These are phyloP conservation scores for Cervus canadensis DNA, from an alignment of 2,113 vertebrate species.

Conservation along the genomic window DNA sequence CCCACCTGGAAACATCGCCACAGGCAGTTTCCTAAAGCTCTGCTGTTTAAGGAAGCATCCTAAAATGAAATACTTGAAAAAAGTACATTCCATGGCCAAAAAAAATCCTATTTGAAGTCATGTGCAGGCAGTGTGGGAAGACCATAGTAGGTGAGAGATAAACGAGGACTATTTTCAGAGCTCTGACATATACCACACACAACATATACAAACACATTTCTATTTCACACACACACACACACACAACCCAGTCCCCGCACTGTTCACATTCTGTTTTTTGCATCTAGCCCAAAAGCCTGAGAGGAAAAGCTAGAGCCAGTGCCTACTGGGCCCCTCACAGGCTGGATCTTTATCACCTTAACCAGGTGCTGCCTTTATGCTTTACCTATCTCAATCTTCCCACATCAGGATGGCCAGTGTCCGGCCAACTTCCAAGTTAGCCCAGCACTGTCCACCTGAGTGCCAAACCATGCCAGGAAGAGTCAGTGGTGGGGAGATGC, in stretches of 20 bases:
- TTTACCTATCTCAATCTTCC: no score
- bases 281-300: not conserved
- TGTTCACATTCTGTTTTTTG: not conserved
- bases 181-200: not conserved
- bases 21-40: not conserved
- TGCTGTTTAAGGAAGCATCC: not conserved
- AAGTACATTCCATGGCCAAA: not conserved
- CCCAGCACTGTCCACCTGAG: accelerated
- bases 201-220: not conserved
- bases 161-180: not conserved
- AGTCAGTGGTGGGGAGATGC: no score
- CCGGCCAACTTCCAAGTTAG: not conserved
- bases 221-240: not conserved
- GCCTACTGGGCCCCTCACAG: not conserved
- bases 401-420: not conserved
- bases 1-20: not conserved
- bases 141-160: not conserved
- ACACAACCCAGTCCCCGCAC: not conserved
- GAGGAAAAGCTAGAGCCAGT: not conserved
- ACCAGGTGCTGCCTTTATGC: not conserved
- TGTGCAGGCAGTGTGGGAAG: not conserved
- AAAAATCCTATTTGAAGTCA: not conserved
- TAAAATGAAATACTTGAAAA: not conserved
- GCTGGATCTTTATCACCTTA: not conserved
- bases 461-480: not conserved